phyloP scores from a whole-genome alignment of 2,797 vertebrate genomes.

The Pangasius macronema region DNA sequence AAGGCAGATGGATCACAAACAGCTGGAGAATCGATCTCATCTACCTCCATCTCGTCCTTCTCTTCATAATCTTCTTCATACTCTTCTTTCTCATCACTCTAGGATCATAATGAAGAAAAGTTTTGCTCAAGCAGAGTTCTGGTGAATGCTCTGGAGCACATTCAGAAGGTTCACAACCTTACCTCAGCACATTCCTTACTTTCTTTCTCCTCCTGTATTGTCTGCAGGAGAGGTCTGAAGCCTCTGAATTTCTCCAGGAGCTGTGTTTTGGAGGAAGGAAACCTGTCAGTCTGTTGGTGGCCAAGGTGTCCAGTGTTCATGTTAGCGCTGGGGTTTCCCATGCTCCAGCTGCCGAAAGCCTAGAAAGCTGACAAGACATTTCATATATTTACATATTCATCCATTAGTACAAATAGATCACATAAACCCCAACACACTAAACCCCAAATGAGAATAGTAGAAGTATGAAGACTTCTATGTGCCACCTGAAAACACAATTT shows the following conservation, averaged over 20 bases:
- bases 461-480: too few relatives aligned
- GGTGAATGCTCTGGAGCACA: not conserved
- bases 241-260: not conserved
- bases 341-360: not conserved
- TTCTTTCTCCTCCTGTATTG: not conserved
- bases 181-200: not conserved
- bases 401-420: too few relatives aligned
- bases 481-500: too few relatives aligned
- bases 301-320: not conserved
- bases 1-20: too few relatives aligned
- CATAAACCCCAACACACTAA: too few relatives aligned
- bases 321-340: too few relatives aligned
- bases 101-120: not conserved
- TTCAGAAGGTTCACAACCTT: not conserved
- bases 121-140: not conserved
- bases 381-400: not conserved
- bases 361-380: not conserved
- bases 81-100: not conserved
- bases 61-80: too few relatives aligned
- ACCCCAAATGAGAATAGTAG: too few relatives aligned
- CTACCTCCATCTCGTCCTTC: not conserved
- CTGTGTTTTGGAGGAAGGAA: not conserved
- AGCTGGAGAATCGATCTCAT: not conserved
- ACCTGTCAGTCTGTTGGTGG: not conserved
- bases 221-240: too few relatives aligned